These are phyloP conservation scores for Aquatica leii DNA, from an alignment of 2,888 invertebrate genomes.

Conservation along the genomic window DNA sequence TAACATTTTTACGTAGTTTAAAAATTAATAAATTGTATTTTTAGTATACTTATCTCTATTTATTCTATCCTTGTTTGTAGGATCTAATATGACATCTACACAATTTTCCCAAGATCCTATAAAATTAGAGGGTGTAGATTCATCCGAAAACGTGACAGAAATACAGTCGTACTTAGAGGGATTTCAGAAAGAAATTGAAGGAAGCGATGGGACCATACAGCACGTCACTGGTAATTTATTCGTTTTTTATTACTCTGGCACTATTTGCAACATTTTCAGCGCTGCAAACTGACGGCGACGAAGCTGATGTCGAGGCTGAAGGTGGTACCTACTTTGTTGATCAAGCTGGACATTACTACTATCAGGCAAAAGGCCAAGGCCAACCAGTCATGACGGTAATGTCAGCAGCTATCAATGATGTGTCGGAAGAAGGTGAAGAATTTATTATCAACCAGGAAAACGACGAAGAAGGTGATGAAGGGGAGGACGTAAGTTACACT, in stretches of 20 bases:
- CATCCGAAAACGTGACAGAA: conserved; percentile 67
- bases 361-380: conserved; percentile 73
- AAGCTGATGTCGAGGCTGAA: conserved; percentile 63
- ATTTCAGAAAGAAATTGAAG: conserved; percentile 82
- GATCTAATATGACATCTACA: conserved; percentile 52
- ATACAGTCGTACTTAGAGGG: conserved; percentile 83
- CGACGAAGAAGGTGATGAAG: conserved; percentile 59
- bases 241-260: background rate
- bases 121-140: conserved; percentile 60
- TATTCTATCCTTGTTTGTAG: background rate
- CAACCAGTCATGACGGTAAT: conserved; percentile 72
- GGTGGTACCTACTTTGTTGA: conserved; percentile 83
- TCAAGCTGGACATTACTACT: conserved; percentile 83
- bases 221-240: conserved; percentile 59
- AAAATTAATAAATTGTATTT: no score
- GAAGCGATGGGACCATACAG: conserved; percentile 62
- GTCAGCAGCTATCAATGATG: conserved; percentile 61
- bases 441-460: conserved; percentile 63
- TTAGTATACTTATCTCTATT: no score
- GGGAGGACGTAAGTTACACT: conserved; percentile 47
- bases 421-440: conserved; percentile 61
- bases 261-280: conserved; percentile 6
- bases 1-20: no score
- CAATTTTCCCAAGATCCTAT: conserved; percentile 56
- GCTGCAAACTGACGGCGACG: conserved; percentile 48